These are phyloP conservation scores for Gadus chalcogrammus DNA, from an alignment of 2,113 vertebrate species.

Conservation along the genomic window DNA sequence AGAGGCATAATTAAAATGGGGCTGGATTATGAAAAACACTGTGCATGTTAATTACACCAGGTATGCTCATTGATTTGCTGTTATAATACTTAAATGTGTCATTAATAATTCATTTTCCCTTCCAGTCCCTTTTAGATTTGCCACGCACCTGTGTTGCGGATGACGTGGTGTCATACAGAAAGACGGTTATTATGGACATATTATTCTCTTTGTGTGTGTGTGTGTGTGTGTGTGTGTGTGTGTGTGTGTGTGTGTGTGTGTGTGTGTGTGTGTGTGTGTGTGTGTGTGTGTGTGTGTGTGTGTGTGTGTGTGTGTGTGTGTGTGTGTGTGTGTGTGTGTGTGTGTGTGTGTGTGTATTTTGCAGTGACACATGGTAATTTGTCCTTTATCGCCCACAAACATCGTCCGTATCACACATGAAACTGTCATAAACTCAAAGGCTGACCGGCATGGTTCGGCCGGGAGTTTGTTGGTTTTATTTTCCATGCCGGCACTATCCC, in stretches of 20 bases:
- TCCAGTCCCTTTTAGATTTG: conserved; percentile 68
- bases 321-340: conserved; percentile 17
- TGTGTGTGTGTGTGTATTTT: conserved; percentile 38
- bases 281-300: conserved; percentile 28
- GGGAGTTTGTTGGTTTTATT: background rate
- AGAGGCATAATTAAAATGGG: conserved; percentile 77
- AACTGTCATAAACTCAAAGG: conserved; percentile 12
- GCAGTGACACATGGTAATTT: conserved; percentile 65
- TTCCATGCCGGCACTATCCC: too few species aligned
- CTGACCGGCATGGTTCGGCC: conserved; percentile 16
- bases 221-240: conserved; percentile 42
- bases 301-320: conserved; percentile 27
- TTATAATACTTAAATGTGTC: conserved; percentile 80
- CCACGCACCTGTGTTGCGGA: conserved; percentile 77
- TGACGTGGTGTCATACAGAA: conserved; percentile 65
- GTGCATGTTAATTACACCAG: conserved; percentile 80
- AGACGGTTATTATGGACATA: conserved; percentile 65
- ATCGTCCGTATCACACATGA: conserved; percentile 43
- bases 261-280: conserved; percentile 28
- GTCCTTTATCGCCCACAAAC: conserved; percentile 59
- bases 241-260: conserved; percentile 15
- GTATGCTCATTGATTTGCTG: conserved; percentile 80
- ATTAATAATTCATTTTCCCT: conserved; percentile 81
- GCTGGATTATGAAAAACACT: conserved; percentile 76
- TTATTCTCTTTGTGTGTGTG: conserved; percentile 38